These are phyloP conservation scores for Rhopalosiphum maidis DNA, from an alignment of 1,140 invertebrate genomes.

Conservation along the genomic window DNA sequence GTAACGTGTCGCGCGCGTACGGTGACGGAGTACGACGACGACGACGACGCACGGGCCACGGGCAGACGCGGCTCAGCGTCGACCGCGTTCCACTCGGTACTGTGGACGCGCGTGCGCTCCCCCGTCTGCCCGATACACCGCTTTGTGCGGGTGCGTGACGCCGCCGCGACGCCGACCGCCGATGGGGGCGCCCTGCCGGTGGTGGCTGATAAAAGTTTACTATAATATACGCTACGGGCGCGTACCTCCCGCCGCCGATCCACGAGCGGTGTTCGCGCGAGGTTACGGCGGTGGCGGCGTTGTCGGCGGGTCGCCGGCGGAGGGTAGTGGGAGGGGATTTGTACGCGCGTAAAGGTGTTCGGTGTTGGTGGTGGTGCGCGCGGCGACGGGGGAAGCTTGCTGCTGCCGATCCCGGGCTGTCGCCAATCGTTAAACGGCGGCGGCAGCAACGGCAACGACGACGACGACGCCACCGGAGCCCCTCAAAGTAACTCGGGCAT, in stretches of 20 bases:
- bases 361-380: background rate
- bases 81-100: conserved; percentile 46
- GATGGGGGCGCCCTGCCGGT: background rate
- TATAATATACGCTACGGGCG: conserved; percentile 27
- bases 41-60: conserved; percentile 10
- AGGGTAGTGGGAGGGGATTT: background rate
- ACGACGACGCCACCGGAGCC: conserved; percentile 27
- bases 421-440: conserved; percentile 58
- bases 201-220: conserved; percentile 56
- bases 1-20: conserved; percentile 27
- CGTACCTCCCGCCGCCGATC: background rate
- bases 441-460: background rate
- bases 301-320: background rate
- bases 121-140: background rate
- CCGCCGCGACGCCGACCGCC: conserved; percentile 7
- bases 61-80: conserved; percentile 26
- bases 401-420: conserved; percentile 58
- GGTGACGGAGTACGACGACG: conserved; percentile 8
- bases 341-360: conserved; percentile 45
- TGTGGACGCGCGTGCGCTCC: conserved; percentile 50
- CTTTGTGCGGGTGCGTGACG: conserved; percentile 52
- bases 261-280: background rate
- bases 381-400: conserved; percentile 18
- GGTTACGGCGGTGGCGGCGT: background rate
- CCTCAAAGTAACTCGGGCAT: background rate